Evolutionary conservation across 2,888 invertebrate species (phyloP), one percentile per base, ranked within the genome.

Genomic region (Strigamia crassipes): DNA sequence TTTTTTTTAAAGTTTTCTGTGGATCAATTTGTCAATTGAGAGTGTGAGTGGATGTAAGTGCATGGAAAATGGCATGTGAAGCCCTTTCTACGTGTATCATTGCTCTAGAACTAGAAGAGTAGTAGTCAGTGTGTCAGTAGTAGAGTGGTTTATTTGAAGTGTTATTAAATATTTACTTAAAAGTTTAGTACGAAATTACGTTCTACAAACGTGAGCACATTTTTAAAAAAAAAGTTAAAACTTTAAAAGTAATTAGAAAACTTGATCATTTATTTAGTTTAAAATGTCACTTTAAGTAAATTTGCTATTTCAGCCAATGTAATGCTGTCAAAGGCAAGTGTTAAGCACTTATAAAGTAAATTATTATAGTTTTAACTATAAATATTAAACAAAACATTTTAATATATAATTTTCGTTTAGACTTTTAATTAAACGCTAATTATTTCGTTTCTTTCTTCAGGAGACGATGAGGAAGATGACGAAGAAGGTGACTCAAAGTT

Each of bases 401-500:
- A 51, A 51, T 6, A 10, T 51, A 51, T 61, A 10, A 18, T 61
- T 23, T 3, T 21, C 21, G 10, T 3, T 23, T n/a, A 6, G 0
- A 21, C 0, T 18, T 10, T 61, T 61, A 21, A 23, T 23, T 0
- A 61, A n/a, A 12, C 21, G 23, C 4, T 56, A 73, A 73, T 73
- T 73, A 73, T 8, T 73, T 23, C 31, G 15, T 10, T 1, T 10
- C 27, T 78, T 66, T 73, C 81, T 66, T 18, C 66, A 82, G 85
- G 84, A 77, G 86, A 86, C 80, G 91, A 91, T 81, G 86, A 83
- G 5, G 86, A 85, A n/a, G 92, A 90, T 34, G 88, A 89, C 4
- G 86, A 85, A 66, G 85, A 86, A 42, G 85, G 85, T 77, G 92
- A 89, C 83, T 89, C 88, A 83, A 91, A 93, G 87, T 90, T 93